phyloP scores from a whole-genome alignment of 2,888 invertebrate genomes.

The Apamea crenata region DNA sequence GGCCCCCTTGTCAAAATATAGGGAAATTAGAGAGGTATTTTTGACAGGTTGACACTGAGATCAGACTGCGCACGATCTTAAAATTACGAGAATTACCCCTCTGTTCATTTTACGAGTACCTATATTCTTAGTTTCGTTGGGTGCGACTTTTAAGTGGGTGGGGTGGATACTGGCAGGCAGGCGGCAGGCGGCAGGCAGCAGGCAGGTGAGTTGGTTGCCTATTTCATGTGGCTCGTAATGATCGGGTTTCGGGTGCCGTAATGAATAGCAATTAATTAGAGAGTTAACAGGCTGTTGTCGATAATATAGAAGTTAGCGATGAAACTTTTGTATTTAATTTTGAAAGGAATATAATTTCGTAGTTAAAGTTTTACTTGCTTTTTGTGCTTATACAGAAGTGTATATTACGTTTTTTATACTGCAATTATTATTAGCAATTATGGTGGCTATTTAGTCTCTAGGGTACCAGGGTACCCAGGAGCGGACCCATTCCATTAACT shows the following conservation, averaged over 20 bases:
- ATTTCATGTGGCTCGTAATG: slow-evolving; percentile 52
- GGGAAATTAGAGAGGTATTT: no score
- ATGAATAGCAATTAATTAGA: slow-evolving; percentile 60
- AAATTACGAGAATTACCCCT: no score
- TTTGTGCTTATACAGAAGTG: no score
- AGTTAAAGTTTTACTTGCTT: not conserved
- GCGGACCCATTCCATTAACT: not conserved
- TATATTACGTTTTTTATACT: not conserved
- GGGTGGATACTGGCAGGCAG: slow-evolving; percentile 41
- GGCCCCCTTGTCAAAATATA: no score
- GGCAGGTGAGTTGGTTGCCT: slow-evolving; percentile 43
- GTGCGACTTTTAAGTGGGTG: slow-evolving; percentile 44
- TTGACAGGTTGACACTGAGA: no score
- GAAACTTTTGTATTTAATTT: slow-evolving; percentile 19
- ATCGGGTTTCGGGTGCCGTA: slow-evolving; percentile 48
- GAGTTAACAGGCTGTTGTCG: slow-evolving; percentile 9
- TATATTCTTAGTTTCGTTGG: slow-evolving; percentile 48
- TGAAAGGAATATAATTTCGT: slow-evolving; percentile 8
- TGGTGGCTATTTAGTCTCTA: not conserved
- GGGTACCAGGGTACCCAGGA: not conserved
- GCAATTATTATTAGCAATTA: no score
- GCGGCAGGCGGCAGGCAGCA: slow-evolving; percentile 23
- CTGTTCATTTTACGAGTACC: slow-evolving; percentile 50
- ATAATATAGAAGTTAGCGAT: slow-evolving; percentile 16
- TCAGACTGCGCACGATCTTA: no score